These are phyloP conservation scores for Craseonycteris thonglongyai DNA, from an alignment of 2,113 vertebrate genomes.

Conservation along the genomic window DNA sequence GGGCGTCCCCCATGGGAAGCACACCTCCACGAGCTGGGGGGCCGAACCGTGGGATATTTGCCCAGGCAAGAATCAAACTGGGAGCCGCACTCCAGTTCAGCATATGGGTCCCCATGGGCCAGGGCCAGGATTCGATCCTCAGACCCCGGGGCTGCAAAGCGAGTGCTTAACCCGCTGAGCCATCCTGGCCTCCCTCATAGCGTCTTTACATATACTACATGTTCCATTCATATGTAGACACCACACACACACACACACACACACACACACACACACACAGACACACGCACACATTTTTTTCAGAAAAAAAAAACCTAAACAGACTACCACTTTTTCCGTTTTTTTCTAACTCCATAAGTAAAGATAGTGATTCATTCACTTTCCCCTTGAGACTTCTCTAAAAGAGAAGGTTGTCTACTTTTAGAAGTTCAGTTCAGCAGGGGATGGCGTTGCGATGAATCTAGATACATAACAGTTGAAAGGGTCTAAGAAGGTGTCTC, in stretches of 20 bases:
- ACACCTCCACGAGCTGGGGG: no score
- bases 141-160: no score
- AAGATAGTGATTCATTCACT: not conserved
- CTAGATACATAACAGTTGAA: not conserved
- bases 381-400: not conserved
- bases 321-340: not conserved
- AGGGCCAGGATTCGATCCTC: no score
- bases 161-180: no score
- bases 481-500: not conserved
- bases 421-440: not conserved
- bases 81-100: no score
- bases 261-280: not conserved
- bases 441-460: not conserved
- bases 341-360: not conserved
- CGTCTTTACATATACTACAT: not conserved
- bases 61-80: no score
- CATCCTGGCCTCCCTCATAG: no score
- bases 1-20: no score
- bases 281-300: not conserved
- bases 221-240: not conserved
- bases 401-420: not conserved
- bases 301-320: not conserved
- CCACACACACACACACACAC: accelerated
- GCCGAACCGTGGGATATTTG: no score
- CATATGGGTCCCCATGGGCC: no score